phyloP scores from a whole-genome alignment of 2,113 vertebrate genomes.

The Albula goreensis region DNA sequence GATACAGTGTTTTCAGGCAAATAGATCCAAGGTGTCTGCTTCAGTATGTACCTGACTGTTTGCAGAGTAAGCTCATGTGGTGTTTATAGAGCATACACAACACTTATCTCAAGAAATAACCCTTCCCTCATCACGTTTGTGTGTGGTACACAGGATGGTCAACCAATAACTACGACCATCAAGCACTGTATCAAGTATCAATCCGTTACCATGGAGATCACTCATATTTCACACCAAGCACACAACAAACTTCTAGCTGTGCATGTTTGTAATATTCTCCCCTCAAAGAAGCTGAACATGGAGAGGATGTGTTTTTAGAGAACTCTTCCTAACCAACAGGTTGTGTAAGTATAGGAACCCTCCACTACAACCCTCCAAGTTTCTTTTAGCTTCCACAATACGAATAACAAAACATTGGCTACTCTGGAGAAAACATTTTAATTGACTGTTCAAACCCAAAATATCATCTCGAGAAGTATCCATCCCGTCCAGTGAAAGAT shows the following conservation, averaged over 20 bases:
- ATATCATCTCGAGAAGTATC: background rate
- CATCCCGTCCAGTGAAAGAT: background rate
- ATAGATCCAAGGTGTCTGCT: too few relatives aligned
- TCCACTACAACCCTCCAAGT: background rate
- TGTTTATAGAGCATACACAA: background rate
- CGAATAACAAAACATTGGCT: constrained; percentile 39
- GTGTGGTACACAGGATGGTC: background rate
- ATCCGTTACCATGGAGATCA: constrained; percentile 62
- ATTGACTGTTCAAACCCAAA: background rate
- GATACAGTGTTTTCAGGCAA: background rate
- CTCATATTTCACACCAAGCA: constrained; percentile 15
- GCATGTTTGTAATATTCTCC: too few relatives aligned
- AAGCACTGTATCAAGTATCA: constrained; percentile 58
- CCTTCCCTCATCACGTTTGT: background rate
- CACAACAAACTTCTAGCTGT: too few relatives aligned
- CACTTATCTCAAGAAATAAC: background rate
- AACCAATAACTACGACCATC: constrained; percentile 30
- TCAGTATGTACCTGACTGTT: too few relatives aligned
- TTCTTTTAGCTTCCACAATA: background rate
- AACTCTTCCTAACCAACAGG: too few relatives aligned
- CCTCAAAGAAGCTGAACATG: too few relatives aligned
- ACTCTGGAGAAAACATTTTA: constrained; percentile 46
- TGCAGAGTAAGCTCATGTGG: too few relatives aligned
- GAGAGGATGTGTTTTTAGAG: too few relatives aligned
- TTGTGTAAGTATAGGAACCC: too few relatives aligned